Evolutionary conservation across 2,113 vertebrate genomes (phyloP), one percentile per base, ranked within the genome.

Genomic region (Oryzias curvinotus): DNA sequence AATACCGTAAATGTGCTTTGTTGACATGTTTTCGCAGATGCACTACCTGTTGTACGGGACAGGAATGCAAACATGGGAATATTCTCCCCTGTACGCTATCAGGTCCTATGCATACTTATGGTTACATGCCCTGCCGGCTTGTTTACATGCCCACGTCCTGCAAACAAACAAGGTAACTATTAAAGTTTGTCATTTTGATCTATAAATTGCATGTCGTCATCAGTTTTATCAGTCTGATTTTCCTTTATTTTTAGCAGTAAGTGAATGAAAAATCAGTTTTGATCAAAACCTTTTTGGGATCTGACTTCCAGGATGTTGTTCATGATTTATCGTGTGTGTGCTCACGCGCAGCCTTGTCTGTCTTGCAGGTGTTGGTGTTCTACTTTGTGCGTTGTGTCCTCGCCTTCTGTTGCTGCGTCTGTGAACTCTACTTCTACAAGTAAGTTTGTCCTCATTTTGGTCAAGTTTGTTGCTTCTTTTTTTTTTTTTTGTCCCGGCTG

Each of bases 401-500:
- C 84, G 97, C 97, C 5, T 99, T 99, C 88, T 86, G 93, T 88
- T 98, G 97, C 91, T 99, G 97, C 65, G 15, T 97, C 70, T 98
- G 97, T 87, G 97, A 99, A 48, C 95, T 99, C 83, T 99, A 98
- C 87, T 99, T 99, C 86, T 99, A 99, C 88, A 99, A 98, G 97
- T 99, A 87, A 96, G 96, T 97, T 81, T 18, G 52, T 43, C 4
- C 3, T 50, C 57, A 30, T 67, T 44, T 51, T 26, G 15, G 26
- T 7, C 10, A n/a, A 17, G 13, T 46, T 45, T 45, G 16, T 45
- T 10, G 0, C 14, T 16, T 13, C 10, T 44, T 44, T 44, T 44
- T 14, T 15, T 16, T 44, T 44, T 44, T 44, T 14, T 15, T 16
- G 0, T 26, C 8, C 10, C 12, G 7, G 5, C 36, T 10, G 36